Evolutionary conservation across 1,140 invertebrate species (phyloP), one percentile per base, ranked within the genome.

Genomic region (Musca vetustissima): DNA sequence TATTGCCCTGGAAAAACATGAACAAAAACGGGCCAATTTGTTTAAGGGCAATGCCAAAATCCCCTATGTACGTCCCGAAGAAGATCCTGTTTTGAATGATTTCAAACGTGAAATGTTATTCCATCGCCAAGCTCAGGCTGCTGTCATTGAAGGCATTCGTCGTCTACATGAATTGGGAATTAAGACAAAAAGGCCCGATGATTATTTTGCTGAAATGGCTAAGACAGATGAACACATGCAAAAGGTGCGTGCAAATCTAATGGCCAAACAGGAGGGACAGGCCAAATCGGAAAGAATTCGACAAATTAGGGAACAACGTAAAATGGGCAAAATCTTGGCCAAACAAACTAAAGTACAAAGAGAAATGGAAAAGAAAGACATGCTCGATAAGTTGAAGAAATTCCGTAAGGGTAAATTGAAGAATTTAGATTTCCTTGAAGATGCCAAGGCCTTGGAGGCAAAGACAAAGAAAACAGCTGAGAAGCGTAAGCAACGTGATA

Each of bases 131-230:
- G 97, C 96, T 4, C 96, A 98, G 78, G 87, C 89, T 32, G 89
- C 94, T 15, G 93, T 94, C 8, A 72, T 96, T 1, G 89, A 93
- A 74, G 93, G 88, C 2, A 87, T 98, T 17, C 86, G 88, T 22
- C 86, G 87, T 64, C 82, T 98, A 4, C 90, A 94, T 57, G 87
- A 89, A 70, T 76, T 95, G 3, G 89, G 88, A 22, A 85, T 98
- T 48, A 85, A 88, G 0, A 97, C 94, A 0, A 91, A 88, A 77
- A 87, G 89, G 68, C 98, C 98, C 0, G 91, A 95, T 32, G 97
- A 99, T 84, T 99, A 98, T 84, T 99, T 98, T 85, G 98, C 97
- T 1, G 93, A 99, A 87, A 99, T 99, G 98, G 95, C 95, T 2
- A 99, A 99, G 83, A 88, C 93, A 59, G 98, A 99, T 85, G 87